Base-by-base conservation (phyloP, 2,113 vertebrate genomes). In the Pardalotus punctatus region DNA sequence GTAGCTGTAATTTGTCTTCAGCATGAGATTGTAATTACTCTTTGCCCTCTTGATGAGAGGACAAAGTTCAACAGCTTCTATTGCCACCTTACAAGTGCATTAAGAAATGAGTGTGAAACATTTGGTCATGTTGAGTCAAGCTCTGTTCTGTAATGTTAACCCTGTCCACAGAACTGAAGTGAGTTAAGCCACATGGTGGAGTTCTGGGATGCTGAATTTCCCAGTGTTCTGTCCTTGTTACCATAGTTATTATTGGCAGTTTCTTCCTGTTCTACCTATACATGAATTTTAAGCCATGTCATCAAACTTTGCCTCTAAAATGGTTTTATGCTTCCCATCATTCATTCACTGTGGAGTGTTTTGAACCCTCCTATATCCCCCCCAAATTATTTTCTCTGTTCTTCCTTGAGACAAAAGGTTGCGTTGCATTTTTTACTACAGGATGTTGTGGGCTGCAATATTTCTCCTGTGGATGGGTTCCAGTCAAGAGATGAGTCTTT, bases 361-460 rank as follows among this genome's bases (percentile, higher is more conserved):
- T 79, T 76, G 54, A 80, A 48, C 24, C 1, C 4, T 72, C 13
- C 18, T 73, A 3, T 35, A 36, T 53, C 22, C 10, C 2, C 5
- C 42, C 33, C 4, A 11, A 28, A 12, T 58, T 29, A 35, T 31
- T 85, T 71, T 81, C 42, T 69, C 2, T 86, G 4, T 45, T 88
- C 6, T 92, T 5, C 14, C 19, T 57, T 42, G 58, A 47, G n/a
- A 28, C 51, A 48, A 50, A 73, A 66, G 11, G 2, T 72, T 78
- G 10, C 78, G 27, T 61, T 66, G 48, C 3, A 33, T 95, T 86
- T 81, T 9, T 81, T 81, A 62, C 18, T 83, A 3, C 72, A 99
- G 99, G 99, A 99, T 67, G 97, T 99, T 58, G 95, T 98, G 79
- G 99, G 99, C 81, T 99, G 99, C 94, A 99, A 87, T 95, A 70